Percentiles rank a stretch among this genome's conserved stretches.
phyloP scores from a whole-genome alignment of 2,797 vertebrate species.

The Alectoris magna region DNA sequence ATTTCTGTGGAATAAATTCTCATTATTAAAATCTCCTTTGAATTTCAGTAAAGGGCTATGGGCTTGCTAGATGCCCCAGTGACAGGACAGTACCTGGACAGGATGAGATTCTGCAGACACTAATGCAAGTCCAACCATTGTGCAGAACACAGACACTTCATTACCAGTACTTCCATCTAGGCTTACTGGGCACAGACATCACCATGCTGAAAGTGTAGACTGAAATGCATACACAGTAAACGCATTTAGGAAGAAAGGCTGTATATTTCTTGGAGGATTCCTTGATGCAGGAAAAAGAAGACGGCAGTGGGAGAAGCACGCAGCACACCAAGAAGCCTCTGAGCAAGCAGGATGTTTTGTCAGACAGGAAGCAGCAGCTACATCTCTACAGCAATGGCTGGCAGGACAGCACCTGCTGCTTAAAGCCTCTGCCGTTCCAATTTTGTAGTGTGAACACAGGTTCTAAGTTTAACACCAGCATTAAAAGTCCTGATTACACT shows the following conservation, averaged over 20 bases:
- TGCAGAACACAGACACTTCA: not conserved
- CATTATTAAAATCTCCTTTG: not conserved
- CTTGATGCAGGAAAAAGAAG: not conserved
- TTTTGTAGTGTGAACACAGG: not conserved
- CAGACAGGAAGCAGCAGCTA: not conserved
- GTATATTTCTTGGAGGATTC: not conserved
- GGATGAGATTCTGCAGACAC: not conserved
- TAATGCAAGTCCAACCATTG: not conserved
- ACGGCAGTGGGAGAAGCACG: not conserved
- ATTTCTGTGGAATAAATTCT: not conserved
- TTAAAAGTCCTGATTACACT: not conserved
- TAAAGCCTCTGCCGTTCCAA: not conserved
- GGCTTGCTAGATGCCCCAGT: not conserved
- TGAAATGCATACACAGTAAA: not conserved
- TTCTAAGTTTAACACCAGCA: not conserved
- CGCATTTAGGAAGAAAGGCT: not conserved
- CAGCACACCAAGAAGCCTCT: not conserved
- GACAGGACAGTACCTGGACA: not conserved
- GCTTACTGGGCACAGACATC: not conserved
- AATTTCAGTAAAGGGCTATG: not conserved
- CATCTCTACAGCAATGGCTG: not conserved
- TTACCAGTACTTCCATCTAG: not conserved
- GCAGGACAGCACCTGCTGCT: not conserved
- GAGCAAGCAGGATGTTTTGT: not conserved
- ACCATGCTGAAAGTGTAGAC: not conserved